Percentiles rank a stretch among this genome's conserved stretches.
Evolutionary conservation across 23 tunicate genomes (phyloP).

Genomic region (Corella eumyota): DNA sequence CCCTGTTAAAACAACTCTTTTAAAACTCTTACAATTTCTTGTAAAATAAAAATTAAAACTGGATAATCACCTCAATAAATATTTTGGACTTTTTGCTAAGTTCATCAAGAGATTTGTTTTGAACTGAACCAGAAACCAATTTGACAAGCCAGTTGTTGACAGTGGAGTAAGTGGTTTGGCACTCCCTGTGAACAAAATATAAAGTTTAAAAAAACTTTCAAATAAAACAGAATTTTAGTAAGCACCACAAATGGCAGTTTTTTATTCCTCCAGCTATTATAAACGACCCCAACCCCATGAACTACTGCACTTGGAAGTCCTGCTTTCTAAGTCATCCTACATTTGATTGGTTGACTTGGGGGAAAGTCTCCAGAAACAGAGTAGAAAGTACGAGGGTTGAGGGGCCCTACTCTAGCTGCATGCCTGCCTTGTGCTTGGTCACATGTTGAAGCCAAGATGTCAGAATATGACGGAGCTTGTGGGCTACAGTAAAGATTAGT

Average conservation of each 20-base stretch:
- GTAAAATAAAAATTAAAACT: background rate
- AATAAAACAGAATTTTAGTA: too few species aligned
- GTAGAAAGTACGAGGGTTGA: conserved; percentile 42
- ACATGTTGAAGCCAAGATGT: conserved; percentile 23
- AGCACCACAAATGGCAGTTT: conserved; percentile 6
- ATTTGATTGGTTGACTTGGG: conserved; percentile 26
- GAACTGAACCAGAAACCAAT: conserved; percentile 26
- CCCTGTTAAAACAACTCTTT: conserved; percentile 45
- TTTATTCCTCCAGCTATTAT: background rate
- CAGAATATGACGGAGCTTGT: conserved; percentile 27
- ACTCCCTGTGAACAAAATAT: conserved; percentile 65
- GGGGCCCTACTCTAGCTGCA: conserved; percentile 7
- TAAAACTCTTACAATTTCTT: background rate
- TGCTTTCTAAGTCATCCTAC: conserved; percentile 38
- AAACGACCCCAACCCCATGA: background rate
- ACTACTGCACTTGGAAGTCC: conserved; percentile 24
- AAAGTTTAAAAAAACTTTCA: too few species aligned
- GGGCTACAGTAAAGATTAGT: conserved; percentile 17
- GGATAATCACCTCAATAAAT: conserved; percentile 50
- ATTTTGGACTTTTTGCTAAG: conserved; percentile 31
- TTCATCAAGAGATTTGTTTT: conserved; percentile 30
- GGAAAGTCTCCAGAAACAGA: conserved; percentile 72
- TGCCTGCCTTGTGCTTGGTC: conserved; percentile 4
- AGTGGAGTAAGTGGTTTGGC: conserved; percentile 37
- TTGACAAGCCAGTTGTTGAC: conserved; percentile 74